A percentile compares a stretch with the other conserved stretches of the same genome.
phyloP scores from a whole-genome alignment of 2,113 vertebrate species.

The Trematomus loennbergii region DNA sequence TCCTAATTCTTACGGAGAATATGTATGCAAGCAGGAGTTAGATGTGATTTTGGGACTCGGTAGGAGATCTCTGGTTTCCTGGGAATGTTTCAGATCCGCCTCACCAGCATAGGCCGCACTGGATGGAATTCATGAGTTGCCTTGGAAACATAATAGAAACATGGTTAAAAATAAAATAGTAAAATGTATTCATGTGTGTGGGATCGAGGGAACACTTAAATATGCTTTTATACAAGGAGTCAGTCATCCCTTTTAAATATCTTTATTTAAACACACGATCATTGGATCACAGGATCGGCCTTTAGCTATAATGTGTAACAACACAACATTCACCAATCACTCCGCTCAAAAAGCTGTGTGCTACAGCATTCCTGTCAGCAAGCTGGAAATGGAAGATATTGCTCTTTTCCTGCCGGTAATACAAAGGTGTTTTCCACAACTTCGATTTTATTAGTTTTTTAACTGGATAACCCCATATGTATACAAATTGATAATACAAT shows the following conservation, averaged over 20 bases:
- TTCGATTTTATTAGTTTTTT: constrained; percentile 21
- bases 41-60: constrained; percentile 67
- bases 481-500: background rate
- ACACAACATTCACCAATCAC: constrained; percentile 68
- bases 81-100: constrained; percentile 67
- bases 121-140: constrained; percentile 74
- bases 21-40: constrained; percentile 75
- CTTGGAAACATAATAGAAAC: constrained; percentile 82
- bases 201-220: constrained; percentile 64
- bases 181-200: constrained; percentile 56
- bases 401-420: constrained; percentile 27
- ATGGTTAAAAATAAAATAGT: constrained; percentile 75
- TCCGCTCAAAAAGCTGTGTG: constrained; percentile 55
- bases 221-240: constrained; percentile 42
- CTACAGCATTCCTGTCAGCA: constrained; percentile 27
- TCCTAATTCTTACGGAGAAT: constrained; percentile 76
- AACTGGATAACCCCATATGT: background rate
- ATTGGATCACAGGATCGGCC: constrained; percentile 41
- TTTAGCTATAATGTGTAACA: constrained; percentile 66
- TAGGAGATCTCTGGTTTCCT: constrained; percentile 61
- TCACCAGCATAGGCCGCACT: constrained; percentile 49
- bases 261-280: constrained; percentile 70
- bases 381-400: constrained; percentile 43
- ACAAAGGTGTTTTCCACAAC: constrained; percentile 30
- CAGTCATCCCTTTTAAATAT: constrained; percentile 65